Evolutionary conservation across 2,113 vertebrate genomes (phyloP).

Genomic region (Corynorhinus townsendii): DNA sequence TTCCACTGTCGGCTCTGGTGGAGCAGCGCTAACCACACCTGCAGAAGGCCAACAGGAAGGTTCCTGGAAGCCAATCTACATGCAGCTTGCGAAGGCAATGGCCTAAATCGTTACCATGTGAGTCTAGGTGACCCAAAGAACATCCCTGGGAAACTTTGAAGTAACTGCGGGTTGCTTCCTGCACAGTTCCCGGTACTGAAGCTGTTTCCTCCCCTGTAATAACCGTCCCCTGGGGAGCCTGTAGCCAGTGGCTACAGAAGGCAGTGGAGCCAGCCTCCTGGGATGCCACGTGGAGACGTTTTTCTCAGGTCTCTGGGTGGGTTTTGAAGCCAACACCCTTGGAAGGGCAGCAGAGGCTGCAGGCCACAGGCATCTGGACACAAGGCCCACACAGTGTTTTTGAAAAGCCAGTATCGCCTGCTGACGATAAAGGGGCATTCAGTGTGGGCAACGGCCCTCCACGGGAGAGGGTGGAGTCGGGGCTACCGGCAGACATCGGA

Average conservation of each 20-base stretch:
- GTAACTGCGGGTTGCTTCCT: background rate
- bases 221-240: background rate
- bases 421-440: conserved; percentile 71
- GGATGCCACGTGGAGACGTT: conserved; percentile 47
- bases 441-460: conserved; percentile 31
- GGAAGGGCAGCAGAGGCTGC: conserved; percentile 47
- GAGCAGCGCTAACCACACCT: background rate
- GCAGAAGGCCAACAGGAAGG: background rate
- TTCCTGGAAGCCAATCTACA: background rate
- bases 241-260: background rate
- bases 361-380: conserved; percentile 63
- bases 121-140: background rate
- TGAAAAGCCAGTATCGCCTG: conserved; percentile 42
- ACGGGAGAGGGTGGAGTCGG: conserved; percentile 37
- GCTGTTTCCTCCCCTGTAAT: background rate
- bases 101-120: background rate
- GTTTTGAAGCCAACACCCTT: conserved; percentile 58
- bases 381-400: conserved; percentile 64
- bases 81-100: accelerated
- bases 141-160: background rate
- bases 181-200: background rate
- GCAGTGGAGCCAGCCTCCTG: background rate
- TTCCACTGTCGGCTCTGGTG: background rate
- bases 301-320: conserved; percentile 52
- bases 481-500: conserved; percentile 12